Evolutionary conservation across 2,888 invertebrate species (phyloP), one percentile per base, ranked within the genome.

Genomic region (Acleris literana): DNA sequence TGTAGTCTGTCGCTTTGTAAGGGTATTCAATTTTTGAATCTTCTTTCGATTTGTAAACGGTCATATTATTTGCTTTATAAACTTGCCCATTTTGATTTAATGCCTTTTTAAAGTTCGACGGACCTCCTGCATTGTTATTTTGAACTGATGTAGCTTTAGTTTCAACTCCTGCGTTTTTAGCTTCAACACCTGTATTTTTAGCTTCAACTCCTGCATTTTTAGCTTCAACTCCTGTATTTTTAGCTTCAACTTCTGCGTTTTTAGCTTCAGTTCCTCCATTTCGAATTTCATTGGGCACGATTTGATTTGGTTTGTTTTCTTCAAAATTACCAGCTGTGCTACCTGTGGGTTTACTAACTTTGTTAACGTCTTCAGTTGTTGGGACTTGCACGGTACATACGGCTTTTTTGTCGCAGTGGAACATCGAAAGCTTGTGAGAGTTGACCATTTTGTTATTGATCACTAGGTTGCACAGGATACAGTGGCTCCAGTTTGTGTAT

Each of bases 391-490:
- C 44, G 11, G 22, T 63, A 33, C 25, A 16, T 5, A 11, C 6
- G 44, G 25, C 33, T 52, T 20, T 57, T 33, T 6, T 57, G n/a
- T 52, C 13, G n/a, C 43, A 9, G n/a, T 63, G 63, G 13, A 9
- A 5, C 5, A 52, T 3, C 2, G 63, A 52, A 2, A 20, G 25
- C 11, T 20, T 25, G 43, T 63, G 63, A n/a, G 43, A 51, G 1
- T 20, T 13, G 9, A 63, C 6, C 7, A 20, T 44, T 2, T 25
- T 18, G 20, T 16, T 20, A 52, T 44, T 57, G 17, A 63, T 33
- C 2, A 57, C n/a, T 16, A 18, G 20, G 9, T 63, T 63, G 7
- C 63, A 63, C 11, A 63, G 3, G 1, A 63, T 63, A 29, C 63
- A 63, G 29, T 63, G 63, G 52, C 63, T 57, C 16, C 44, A 57